Evolutionary conservation across 2,888 invertebrate species (phyloP).

Genomic region (Archaeoteleia sp.): DNA sequence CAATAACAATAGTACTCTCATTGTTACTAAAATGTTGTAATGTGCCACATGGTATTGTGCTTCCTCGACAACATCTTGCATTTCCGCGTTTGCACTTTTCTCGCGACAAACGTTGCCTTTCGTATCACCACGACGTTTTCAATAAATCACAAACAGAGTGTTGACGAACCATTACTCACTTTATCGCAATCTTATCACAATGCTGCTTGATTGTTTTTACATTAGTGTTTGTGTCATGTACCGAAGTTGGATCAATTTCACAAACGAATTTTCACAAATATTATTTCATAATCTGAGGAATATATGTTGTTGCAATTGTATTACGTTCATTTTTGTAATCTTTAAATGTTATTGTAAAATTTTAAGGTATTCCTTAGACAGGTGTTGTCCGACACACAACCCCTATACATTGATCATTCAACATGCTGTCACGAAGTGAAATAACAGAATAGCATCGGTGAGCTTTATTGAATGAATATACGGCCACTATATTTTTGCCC

Average conservation of each 20-base stretch:
- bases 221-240: too few relatives aligned
- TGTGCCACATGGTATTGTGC: conserved; percentile 42
- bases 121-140: conserved; percentile 20
- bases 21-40: conserved; percentile 36
- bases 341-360: too few relatives aligned
- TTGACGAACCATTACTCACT: conserved; percentile 11
- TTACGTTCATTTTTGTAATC: too few relatives aligned
- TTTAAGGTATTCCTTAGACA: too few relatives aligned
- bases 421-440: too few relatives aligned
- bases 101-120: conserved; percentile 21
- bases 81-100: conserved; percentile 32
- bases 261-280: too few relatives aligned
- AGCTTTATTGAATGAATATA: conserved; percentile 70
- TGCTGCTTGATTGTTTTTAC: conserved; percentile 23
- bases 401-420: too few relatives aligned
- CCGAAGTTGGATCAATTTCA: too few relatives aligned
- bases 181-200: conserved; percentile 1
- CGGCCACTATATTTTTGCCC: conserved; percentile 64
- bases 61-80: conserved; percentile 21
- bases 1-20: conserved; percentile 61
- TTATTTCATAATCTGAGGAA: too few relatives aligned
- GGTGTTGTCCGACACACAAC: too few relatives aligned
- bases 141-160: conserved; percentile 39
- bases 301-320: too few relatives aligned
- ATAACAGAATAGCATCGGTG: neutral